Evolutionary conservation across 2,888 invertebrate species (phyloP), one percentile per base, ranked within the genome.

Genomic region (Cyclophora albipunctata): DNA sequence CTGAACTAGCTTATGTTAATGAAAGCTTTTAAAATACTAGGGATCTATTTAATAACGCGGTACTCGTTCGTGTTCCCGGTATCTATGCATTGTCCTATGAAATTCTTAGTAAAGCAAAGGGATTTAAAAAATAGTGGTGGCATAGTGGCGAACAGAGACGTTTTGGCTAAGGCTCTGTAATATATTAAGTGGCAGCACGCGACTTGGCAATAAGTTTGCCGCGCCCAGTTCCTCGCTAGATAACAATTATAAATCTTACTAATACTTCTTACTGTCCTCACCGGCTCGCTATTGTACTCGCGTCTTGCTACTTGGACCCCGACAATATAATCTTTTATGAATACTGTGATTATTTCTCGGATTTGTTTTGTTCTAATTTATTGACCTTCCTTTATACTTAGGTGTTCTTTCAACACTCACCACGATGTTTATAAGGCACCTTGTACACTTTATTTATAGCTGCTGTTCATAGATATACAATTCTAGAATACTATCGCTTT

Each of bases 221-320:
- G 73, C 81, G 80, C 83, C 82, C 77, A 73, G 71, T 76, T 71
- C 65, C 65, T 66, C 66, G 69, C 69, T 77, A 79, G 80, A 82
- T 82, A 84, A 82, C 82, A 81, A 84, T 84, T 84, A 84, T 84
- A 84, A 82, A 84, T 82, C 80, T 80, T 68, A 63, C 76, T 79
- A 82, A 81, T 80, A 81, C 78, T 79, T 81, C 80, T 80, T 75
- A 78, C 81, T 81, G 81, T 81, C 78, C 79, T 71, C 81, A 73
- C 80, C 60, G 63, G 55, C 50, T 46, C 52, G 60, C 69, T 64
- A 62, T 70, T 66, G 65, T 71, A 58, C 53, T 49, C 7, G 37
- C 37, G 37, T 37, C 37, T 4, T 5, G 5, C 4, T 5, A 37
- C 37, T 5, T 37, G 37, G 5, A 37, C 37, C 37, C 4, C 37